Evolutionary conservation across 2,113 vertebrate species (phyloP).

Genomic region (Vulpes vulpes): DNA sequence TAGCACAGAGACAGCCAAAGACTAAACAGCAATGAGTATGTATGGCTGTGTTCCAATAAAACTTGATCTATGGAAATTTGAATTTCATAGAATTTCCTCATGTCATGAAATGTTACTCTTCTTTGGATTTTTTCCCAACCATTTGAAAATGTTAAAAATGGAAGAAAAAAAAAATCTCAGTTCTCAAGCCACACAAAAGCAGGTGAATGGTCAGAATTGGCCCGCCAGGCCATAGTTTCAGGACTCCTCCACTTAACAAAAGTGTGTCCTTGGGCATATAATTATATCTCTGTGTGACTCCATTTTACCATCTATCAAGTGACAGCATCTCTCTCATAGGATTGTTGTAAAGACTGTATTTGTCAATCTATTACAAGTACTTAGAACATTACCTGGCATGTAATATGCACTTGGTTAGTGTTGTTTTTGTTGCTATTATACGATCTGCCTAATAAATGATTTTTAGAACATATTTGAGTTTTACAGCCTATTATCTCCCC

Average conservation of each 20-base stretch:
- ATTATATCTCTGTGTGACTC: neutral
- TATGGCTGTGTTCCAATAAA: neutral
- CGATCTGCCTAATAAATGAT: neutral
- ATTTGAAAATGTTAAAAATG: neutral
- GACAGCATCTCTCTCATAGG: neutral
- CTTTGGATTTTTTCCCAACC: neutral
- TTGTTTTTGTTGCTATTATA: neutral
- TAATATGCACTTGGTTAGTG: neutral
- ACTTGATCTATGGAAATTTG: neutral
- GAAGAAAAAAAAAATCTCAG: neutral
- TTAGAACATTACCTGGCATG: neutral
- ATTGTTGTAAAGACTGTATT: neutral
- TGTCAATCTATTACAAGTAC: neutral
- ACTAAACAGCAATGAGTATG: neutral
- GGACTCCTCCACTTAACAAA: neutral
- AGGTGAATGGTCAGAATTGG: neutral
- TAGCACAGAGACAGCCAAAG: neutral
- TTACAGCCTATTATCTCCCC: neutral
- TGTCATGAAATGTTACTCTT: neutral
- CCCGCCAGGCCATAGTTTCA: accelerated
- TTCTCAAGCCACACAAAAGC: neutral
- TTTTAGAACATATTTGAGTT: neutral
- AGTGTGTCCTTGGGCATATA: neutral
- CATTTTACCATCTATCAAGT: neutral
- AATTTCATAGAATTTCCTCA: neutral